Conservation (phyloP, 1,140 invertebrate species). For the Drosophila grimshawi region DNA sequence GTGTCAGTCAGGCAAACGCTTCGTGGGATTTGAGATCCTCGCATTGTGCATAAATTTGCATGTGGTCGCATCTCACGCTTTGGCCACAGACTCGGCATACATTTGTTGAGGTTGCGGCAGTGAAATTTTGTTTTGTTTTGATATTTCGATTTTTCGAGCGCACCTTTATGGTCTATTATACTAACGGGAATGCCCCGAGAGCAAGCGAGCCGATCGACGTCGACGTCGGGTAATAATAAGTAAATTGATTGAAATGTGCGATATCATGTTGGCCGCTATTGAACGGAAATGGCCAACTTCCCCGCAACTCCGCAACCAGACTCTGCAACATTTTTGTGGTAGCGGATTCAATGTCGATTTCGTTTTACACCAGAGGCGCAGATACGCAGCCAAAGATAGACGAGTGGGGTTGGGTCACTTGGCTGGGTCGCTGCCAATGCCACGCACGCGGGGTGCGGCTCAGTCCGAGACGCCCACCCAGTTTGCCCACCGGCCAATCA, state of each 20-base stretch:
- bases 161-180: conserved; percentile 82
- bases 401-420: conserved; percentile 55
- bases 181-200: conserved; percentile 80
- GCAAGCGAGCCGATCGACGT: conserved; percentile 42
- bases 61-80: conserved; percentile 78
- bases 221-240: conserved; percentile 72
- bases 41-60: conserved; percentile 71
- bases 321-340: conserved; percentile 62
- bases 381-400: conserved; percentile 74
- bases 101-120: conserved; percentile 47
- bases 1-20: conserved; percentile 70
- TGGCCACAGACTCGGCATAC: conserved; percentile 38
- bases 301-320: conserved; percentile 4
- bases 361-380: conserved; percentile 73
- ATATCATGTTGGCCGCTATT: conserved; percentile 74
- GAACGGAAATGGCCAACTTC: conserved; percentile 65
- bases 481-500: conserved; percentile 72
- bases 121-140: conserved; percentile 42
- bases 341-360: conserved; percentile 83
- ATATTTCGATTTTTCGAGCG: conserved; percentile 51
- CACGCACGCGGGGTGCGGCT: conserved; percentile 65
- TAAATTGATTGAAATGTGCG: conserved; percentile 83
- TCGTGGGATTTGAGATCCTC: conserved; percentile 6
- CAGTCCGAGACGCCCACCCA: conserved; percentile 67
- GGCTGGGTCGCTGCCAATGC: conserved; percentile 77